A percentile compares a stretch with the other conserved stretches of the same genome.
Evolutionary conservation across 2,797 vertebrate genomes (phyloP).

Genomic region (Phaenicophaeus curvirostris): DNA sequence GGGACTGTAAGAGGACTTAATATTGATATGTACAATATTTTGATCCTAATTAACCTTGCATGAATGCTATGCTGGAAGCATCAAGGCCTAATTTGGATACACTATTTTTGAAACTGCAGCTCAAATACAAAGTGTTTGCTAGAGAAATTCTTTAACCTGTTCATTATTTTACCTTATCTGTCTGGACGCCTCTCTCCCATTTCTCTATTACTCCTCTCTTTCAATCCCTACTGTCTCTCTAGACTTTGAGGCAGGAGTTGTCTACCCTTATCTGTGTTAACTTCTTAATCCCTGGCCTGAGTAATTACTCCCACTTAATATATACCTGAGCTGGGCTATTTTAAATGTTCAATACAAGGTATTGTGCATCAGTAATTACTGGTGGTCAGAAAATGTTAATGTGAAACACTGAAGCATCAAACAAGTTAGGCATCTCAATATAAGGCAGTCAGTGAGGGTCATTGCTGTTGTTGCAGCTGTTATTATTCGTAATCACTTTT

Average conservation of each 20-base stretch:
- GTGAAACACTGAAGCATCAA: background rate
- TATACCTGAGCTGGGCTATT: background rate
- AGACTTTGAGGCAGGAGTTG: background rate
- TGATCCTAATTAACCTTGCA: background rate
- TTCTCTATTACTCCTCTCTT: background rate
- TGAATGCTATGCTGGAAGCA: background rate
- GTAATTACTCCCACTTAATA: background rate
- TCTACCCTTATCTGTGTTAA: background rate
- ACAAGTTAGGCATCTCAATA: background rate
- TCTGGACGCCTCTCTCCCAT: background rate
- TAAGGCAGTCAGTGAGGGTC: background rate
- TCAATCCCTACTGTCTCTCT: background rate
- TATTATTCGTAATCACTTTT: background rate
- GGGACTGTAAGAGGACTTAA: background rate
- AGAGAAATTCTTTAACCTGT: background rate
- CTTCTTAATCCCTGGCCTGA: background rate
- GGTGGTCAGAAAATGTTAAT: background rate
- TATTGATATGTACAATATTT: background rate
- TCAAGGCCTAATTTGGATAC: background rate
- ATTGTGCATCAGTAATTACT: background rate
- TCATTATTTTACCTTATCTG: background rate
- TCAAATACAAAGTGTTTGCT: background rate
- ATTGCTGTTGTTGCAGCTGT: background rate
- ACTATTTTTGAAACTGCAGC: background rate
- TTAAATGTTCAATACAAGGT: background rate